Evolutionary conservation across 2,888 invertebrate species (phyloP), one percentile per base, ranked within the genome.

Genomic region (Apotomis turbidana): DNA sequence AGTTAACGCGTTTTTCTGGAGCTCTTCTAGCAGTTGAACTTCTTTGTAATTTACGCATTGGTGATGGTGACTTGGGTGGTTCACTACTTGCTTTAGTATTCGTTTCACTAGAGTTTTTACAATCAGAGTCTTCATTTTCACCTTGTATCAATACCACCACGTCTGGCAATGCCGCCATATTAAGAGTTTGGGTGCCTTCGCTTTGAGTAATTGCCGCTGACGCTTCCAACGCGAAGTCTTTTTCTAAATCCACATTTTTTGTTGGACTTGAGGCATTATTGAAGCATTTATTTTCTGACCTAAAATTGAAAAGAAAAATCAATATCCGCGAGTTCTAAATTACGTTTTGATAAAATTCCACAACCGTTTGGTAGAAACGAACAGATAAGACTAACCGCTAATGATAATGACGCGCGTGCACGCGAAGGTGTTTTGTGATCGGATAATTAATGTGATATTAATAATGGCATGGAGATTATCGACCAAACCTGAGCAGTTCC

Each of bases 251-350:
- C 13, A 77, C 76, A 75, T 80, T 84, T 80, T 92, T 93, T 0
- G 78, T 85, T 66, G 86, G 83, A 74, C 82, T 91, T 61, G 85
- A 75, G 49, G 85, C 77, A 46, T 85, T 85, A 6, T 86, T 80
- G 55, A 95, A 92, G 77, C 94, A 95, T 86, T 94, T 95, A 49
- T 95, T 95, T 89, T 95, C 96, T 4, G 96, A 95, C 74, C 97
- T 94, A 76, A 73, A 79, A 82, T 77, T 13, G 68, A 71, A 54
- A 49, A 60, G 66, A 55, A 38, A 64, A 57, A 57, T 44, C 5
- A 12, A 4, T 52, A 4, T 8, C 15, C 5, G 3, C 27, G 27
- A 27, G 27, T 27, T 44, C 38, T 13, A 10, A 9, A 46, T 8
- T 38, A 52, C 4, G 15, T 15, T 46, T 57, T 36, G 46, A 55